A percentile compares a stretch with the other conserved stretches of the same genome.
Evolutionary conservation across 2,797 vertebrate genomes (phyloP).

Genomic region (Enteromius trimaculatus): DNA sequence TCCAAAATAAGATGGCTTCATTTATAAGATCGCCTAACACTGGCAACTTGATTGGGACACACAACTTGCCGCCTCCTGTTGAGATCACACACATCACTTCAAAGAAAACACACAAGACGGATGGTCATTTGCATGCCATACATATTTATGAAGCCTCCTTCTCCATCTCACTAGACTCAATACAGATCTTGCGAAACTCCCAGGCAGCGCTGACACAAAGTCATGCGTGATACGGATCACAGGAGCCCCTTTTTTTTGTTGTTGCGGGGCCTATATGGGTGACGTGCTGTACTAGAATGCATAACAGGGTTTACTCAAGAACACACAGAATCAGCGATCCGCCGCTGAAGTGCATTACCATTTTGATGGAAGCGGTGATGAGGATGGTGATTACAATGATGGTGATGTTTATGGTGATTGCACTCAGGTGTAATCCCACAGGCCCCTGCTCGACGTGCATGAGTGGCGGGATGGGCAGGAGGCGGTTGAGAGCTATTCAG

Average conservation of each 20-base stretch:
- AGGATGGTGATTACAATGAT: constrained; percentile 46
- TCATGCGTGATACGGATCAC: not conserved
- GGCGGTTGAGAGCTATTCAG: constrained; percentile 27
- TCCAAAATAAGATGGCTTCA: constrained; percentile 31
- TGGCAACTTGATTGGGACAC: constrained; percentile 26
- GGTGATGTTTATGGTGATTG: constrained; percentile 41
- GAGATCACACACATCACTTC: constrained; percentile 49
- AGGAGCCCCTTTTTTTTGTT: not conserved
- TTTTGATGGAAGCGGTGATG: constrained; percentile 51
- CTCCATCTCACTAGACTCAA: constrained; percentile 44
- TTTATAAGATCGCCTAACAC: constrained; percentile 40
- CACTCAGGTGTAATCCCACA: constrained; percentile 29
- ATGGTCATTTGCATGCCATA: constrained; percentile 56
- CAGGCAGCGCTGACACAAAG: constrained; percentile 6
- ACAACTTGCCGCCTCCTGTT: constrained; percentile 28
- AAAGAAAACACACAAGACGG: constrained; percentile 51
- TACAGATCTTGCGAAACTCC: constrained; percentile 39
- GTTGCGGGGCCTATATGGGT: not conserved
- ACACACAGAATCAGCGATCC: constrained; percentile 22
- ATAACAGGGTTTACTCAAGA: constrained; percentile 27
- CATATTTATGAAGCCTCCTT: constrained; percentile 57
- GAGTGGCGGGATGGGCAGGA: constrained; percentile 8
- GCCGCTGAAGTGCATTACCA: constrained; percentile 35
- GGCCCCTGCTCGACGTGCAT: not conserved
- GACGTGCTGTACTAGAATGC: constrained; percentile 9